phyloP scores from a whole-genome alignment of 2,888 invertebrate genomes.

The Villa cingulata region DNA sequence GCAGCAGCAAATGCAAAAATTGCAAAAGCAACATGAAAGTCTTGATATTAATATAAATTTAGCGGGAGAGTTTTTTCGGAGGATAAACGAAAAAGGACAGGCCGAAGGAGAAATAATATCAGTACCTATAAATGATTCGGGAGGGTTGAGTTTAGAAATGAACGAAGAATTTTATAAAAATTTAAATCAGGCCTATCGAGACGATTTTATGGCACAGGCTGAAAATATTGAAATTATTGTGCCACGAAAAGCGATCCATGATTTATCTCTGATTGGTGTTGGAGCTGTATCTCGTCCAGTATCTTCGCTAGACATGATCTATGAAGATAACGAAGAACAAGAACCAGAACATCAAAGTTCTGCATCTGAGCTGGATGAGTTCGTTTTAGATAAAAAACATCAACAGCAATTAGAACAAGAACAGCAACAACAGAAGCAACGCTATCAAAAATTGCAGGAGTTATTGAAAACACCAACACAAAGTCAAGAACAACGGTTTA shows the following conservation, averaged over 20 bases:
- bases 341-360: conserved; percentile 33
- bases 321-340: conserved; percentile 67
- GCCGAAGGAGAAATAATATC: conserved; percentile 21
- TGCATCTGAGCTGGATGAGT: conserved; percentile 27
- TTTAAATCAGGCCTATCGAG: conserved; percentile 74
- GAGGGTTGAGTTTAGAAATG: conserved; percentile 18
- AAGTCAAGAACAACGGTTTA: not conserved
- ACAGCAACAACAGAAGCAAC: not conserved
- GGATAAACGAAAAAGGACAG: conserved; percentile 25
- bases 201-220: conserved; percentile 38
- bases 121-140: conserved; percentile 28
- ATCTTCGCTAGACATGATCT: conserved; percentile 72
- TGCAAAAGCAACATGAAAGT: conserved; percentile 10
- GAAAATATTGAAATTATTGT: conserved; percentile 9
- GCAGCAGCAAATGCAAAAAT: not conserved
- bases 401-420: conserved; percentile 3
- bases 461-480: not conserved
- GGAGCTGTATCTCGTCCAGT: conserved; percentile 43
- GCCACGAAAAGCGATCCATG: conserved; percentile 12
- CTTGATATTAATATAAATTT: conserved; percentile 8
- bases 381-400: conserved; percentile 30
- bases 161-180: conserved; percentile 76
- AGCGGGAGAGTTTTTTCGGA: conserved; percentile 27
- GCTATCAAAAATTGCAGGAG: not conserved
- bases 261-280: conserved; percentile 16